phyloP scores from a whole-genome alignment of 2,888 invertebrate species.

The Escarpia spicata region DNA sequence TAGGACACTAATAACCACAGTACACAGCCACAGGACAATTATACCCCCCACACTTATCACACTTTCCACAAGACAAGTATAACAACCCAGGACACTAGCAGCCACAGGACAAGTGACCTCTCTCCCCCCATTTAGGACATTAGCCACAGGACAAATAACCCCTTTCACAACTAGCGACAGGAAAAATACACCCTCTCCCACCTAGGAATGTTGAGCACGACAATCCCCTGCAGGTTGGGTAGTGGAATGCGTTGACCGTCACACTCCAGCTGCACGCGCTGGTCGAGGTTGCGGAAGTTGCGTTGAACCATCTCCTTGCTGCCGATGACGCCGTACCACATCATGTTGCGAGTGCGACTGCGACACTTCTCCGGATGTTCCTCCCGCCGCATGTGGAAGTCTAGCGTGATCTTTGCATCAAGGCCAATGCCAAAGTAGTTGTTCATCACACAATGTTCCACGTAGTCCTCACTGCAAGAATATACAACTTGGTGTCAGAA shows the following conservation, averaged over 20 bases:
- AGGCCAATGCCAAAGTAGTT: conserved; percentile 99
- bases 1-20: too few species aligned
- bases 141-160: too few species aligned
- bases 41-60: too few species aligned
- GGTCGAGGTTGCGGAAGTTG: conserved; percentile 95
- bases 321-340: conserved; percentile 71
- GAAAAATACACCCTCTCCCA: conserved; percentile 51
- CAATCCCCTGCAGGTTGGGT: conserved; percentile 95
- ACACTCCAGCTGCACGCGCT: conserved; percentile 93
- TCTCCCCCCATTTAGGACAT: too few species aligned
- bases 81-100: too few species aligned
- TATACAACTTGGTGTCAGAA: neutral
- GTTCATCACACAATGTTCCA: conserved; percentile 96
- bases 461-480: conserved; percentile 72
- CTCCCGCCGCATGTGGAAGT: conserved; percentile 96
- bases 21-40: too few species aligned
- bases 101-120: too few species aligned
- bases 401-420: conserved; percentile 95
- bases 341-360: conserved; percentile 46
- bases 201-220: conserved; percentile 94
- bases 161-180: neutral
- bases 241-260: conserved; percentile 95
- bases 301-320: conserved; percentile 76
- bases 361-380: conserved; percentile 96
- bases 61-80: too few species aligned